A percentile compares a stretch with the other conserved stretches of the same genome.
These are phyloP conservation scores for Pogonomyrmex barbatus DNA, from an alignment of 1,140 invertebrate species.

Conservation along the genomic window DNA sequence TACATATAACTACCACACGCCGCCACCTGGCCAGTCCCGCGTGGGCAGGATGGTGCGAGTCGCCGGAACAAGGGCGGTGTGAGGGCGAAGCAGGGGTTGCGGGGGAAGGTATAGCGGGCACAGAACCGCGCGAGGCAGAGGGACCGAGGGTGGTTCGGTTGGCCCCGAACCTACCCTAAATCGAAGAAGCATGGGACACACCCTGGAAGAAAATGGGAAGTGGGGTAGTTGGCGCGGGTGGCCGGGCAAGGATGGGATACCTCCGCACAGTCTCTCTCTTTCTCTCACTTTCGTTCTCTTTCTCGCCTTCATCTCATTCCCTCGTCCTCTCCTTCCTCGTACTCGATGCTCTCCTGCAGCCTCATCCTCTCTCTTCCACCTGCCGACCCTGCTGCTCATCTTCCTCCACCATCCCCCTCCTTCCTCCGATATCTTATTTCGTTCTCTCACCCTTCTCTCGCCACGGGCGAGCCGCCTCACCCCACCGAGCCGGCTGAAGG, in stretches of 20 bases:
- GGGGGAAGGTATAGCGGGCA: slow-evolving; percentile 37
- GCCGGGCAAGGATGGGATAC: slow-evolving; percentile 63
- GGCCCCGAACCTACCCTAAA: slow-evolving; percentile 84
- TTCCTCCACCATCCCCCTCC: slow-evolving; percentile 26
- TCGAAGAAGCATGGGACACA: slow-evolving; percentile 84
- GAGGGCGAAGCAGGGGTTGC: slow-evolving; percentile 18
- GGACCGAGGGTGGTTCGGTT: slow-evolving; percentile 46
- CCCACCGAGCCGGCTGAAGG: slow-evolving; percentile 55
- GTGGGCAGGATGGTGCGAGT: slow-evolving; percentile 65
- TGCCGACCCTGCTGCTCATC: slow-evolving; percentile 43
- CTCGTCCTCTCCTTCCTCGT: slow-evolving; percentile 28
- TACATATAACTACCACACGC: slow-evolving; percentile 49
- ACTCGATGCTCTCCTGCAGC: slow-evolving; percentile 59
- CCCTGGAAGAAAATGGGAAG: slow-evolving; percentile 82
- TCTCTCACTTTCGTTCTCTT: slow-evolving; percentile 18
- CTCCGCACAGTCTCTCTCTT: slow-evolving; percentile 30
- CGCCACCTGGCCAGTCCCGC: slow-evolving; percentile 70
- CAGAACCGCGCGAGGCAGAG: slow-evolving; percentile 45
- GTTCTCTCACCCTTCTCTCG: slow-evolving; percentile 70
- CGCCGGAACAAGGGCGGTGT: slow-evolving; percentile 51
- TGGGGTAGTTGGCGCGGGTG: slow-evolving; percentile 62
- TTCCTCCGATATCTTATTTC: slow-evolving; percentile 83
- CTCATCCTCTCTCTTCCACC: slow-evolving; percentile 54
- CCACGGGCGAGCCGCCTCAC: slow-evolving; percentile 46
- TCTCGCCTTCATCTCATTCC: slow-evolving; percentile 35